Conservation (phyloP, 2,797 vertebrate genomes). For the Poecilia picta region DNA sequence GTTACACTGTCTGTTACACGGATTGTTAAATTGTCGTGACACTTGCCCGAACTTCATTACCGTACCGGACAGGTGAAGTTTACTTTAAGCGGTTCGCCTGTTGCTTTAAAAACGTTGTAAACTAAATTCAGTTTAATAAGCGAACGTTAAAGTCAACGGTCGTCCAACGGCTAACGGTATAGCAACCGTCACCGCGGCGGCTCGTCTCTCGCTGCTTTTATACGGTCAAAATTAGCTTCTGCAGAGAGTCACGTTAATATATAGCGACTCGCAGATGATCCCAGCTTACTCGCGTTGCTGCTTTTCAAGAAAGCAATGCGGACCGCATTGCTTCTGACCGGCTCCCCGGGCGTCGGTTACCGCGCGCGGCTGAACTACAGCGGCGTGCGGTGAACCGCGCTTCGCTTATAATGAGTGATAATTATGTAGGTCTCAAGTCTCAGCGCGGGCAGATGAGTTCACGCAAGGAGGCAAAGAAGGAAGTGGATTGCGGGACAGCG, state of each 20-base stretch:
- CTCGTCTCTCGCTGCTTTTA: conserved; percentile 6
- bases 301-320: conserved; percentile 44
- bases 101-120: background rate
- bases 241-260: conserved; percentile 7
- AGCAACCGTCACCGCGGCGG: background rate
- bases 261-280: background rate
- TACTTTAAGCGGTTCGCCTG: conserved; percentile 7
- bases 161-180: conserved; percentile 36
- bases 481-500: conserved; percentile 25
- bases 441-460: conserved; percentile 72
- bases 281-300: background rate
- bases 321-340: conserved; percentile 17
- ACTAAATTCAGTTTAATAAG: conserved; percentile 45
- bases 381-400: conserved; percentile 23
- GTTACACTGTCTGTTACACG: too few species aligned
- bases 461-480: conserved; percentile 47
- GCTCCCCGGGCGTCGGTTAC: conserved; percentile 43
- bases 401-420: conserved; percentile 72
- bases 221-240: conserved; percentile 3
- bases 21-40: background rate
- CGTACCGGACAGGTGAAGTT: conserved; percentile 14
- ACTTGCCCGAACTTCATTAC: background rate
- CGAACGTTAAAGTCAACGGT: conserved; percentile 34
- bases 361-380: conserved; percentile 30
- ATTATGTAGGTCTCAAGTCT: conserved; percentile 66